These are phyloP conservation scores for Echiichthys vipera DNA, from an alignment of 2,797 vertebrate species.

Conservation along the genomic window DNA sequence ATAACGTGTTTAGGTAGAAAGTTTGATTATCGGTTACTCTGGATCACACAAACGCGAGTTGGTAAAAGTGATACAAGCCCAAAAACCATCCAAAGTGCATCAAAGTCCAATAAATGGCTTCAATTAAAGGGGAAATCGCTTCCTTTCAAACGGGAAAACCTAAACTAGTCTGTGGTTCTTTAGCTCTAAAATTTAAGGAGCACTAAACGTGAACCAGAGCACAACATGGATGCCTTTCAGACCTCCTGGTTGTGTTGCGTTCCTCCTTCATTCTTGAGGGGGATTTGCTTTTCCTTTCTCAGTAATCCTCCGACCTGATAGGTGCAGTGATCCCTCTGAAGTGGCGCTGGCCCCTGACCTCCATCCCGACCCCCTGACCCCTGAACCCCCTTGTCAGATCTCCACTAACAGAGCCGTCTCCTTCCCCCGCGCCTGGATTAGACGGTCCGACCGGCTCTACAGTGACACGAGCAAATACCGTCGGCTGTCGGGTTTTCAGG, in stretches of 20 bases:
- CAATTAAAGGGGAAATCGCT: too few species aligned
- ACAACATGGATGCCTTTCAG: background rate
- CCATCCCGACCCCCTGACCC: constrained; percentile 31
- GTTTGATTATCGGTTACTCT: too few species aligned
- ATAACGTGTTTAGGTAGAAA: too few species aligned
- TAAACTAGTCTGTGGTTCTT: background rate
- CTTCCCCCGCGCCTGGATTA: constrained; percentile 29
- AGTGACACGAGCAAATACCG: background rate
- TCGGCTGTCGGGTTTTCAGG: background rate
- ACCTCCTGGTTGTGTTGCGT: background rate
- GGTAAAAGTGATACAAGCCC: too few species aligned
- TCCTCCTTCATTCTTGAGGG: constrained; percentile 21
- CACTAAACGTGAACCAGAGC: background rate
- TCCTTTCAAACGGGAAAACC: too few species aligned
- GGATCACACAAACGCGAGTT: too few species aligned
- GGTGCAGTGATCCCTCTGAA: constrained; percentile 54
- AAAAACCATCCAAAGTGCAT: too few species aligned
- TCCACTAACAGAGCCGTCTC: constrained; percentile 1
- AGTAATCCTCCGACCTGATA: constrained; percentile 44
- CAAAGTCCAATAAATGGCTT: too few species aligned
- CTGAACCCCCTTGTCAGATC: constrained; percentile 7
- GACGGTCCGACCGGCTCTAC: background rate
- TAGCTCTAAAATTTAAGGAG: background rate
- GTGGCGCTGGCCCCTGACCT: constrained; percentile 44
- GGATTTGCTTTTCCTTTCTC: constrained; percentile 42